Evolutionary conservation across 2,888 invertebrate species (phyloP).

Genomic region (Drosophila mimica): DNA sequence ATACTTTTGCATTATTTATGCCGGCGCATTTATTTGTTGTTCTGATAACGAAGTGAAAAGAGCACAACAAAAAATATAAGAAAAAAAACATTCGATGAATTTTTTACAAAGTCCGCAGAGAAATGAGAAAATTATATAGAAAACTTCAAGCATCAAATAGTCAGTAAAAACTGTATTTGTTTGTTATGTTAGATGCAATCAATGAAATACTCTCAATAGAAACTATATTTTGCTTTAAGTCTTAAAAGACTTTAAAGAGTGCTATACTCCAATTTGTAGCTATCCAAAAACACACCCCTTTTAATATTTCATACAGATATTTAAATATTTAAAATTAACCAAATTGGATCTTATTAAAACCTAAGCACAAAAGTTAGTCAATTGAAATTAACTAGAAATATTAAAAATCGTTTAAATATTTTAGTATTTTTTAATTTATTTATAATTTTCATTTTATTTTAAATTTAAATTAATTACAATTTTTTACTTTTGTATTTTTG

Average conservation of each 20-base stretch:
- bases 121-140: slow-evolving; percentile 6
- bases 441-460: too few relatives aligned
- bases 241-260: background rate
- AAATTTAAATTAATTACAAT: too few relatives aligned
- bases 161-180: background rate
- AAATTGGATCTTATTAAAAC: background rate
- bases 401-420: too few relatives aligned
- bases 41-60: slow-evolving; percentile 67
- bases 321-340: background rate
- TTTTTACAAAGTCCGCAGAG: slow-evolving; percentile 24
- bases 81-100: slow-evolving; percentile 21
- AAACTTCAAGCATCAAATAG: slow-evolving; percentile 32
- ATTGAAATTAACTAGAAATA: too few relatives aligned
- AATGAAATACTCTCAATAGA: background rate
- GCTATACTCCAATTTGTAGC: background rate
- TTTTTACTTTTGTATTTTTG: too few relatives aligned
- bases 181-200: background rate
- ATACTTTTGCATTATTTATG: slow-evolving; percentile 81
- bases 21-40: slow-evolving; percentile 73
- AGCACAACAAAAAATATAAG: background rate
- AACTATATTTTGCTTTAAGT: background rate
- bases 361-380: too few relatives aligned
- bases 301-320: background rate
- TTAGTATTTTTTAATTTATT: too few relatives aligned
- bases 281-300: background rate